These are phyloP conservation scores for Pelusios castaneus DNA, from an alignment of 2,113 vertebrate species.

Conservation along the genomic window DNA sequence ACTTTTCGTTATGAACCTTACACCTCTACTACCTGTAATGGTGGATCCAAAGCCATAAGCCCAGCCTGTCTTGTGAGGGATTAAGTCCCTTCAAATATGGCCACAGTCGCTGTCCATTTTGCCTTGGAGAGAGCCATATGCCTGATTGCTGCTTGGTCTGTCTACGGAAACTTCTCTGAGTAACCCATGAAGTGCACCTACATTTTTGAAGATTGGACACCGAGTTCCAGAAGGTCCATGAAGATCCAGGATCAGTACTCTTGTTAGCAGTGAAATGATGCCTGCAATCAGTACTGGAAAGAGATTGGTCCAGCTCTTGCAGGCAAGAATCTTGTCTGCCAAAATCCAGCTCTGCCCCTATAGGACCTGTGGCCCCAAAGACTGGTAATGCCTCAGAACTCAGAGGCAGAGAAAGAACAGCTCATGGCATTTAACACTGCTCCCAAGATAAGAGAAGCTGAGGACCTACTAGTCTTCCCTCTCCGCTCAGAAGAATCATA, in stretches of 20 bases:
- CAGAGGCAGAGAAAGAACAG: neutral
- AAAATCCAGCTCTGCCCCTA: neutral
- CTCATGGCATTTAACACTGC: neutral
- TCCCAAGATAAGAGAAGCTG: neutral
- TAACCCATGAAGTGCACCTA: neutral
- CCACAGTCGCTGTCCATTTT: constrained; percentile 7
- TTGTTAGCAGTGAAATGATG: neutral
- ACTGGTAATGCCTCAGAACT: neutral
- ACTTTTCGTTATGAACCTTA: neutral
- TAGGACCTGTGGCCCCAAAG: neutral
- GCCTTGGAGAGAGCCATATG: neutral
- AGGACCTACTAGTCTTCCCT: neutral
- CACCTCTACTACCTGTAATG: neutral
- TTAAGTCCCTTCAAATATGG: constrained; percentile 33
- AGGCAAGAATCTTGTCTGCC: neutral
- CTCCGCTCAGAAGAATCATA: neutral
- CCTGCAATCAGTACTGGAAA: neutral
- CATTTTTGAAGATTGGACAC: neutral
- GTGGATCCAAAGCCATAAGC: neutral
- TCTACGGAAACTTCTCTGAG: neutral
- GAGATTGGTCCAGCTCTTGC: neutral
- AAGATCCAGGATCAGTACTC: neutral
- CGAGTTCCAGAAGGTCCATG: neutral
- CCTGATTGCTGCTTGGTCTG: constrained; percentile 12
- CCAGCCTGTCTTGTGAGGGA: constrained; percentile 1